These are phyloP conservation scores for Aplysina aerophoba DNA, from an alignment of 37 sponge, comb jelly and placozoan genomes.

Conservation along the genomic window DNA sequence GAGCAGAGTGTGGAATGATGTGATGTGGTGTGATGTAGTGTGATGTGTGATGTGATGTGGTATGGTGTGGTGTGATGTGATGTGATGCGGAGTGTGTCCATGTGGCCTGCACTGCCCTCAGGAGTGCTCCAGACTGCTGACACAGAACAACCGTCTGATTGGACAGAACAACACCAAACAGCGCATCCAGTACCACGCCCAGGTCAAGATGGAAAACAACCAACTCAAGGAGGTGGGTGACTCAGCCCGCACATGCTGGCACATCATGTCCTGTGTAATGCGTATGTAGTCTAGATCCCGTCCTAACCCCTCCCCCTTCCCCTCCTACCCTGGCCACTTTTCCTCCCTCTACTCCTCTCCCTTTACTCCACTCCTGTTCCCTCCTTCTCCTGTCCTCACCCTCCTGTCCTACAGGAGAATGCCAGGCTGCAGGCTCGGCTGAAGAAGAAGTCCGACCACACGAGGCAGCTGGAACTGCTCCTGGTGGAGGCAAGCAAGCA, in stretches of 20 bases:
- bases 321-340: not conserved
- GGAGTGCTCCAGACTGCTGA: constrained; percentile 66
- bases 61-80: too few species aligned
- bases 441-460: constrained; percentile 1
- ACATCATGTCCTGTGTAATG: not conserved
- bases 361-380: not conserved
- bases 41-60: too few species aligned
- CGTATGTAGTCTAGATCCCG: not conserved
- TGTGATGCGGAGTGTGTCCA: too few species aligned
- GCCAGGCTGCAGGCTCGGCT: constrained; percentile 31
- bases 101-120: too few species aligned
- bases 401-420: not conserved
- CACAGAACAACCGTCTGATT: constrained; percentile 68
- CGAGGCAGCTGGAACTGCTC: constrained; percentile 1
- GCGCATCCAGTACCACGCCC: constrained; percentile 80
- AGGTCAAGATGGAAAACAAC: constrained; percentile 74
- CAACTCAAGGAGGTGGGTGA: constrained; percentile 83
- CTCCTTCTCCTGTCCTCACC: not conserved
- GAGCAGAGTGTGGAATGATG: too few species aligned
- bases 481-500: not conserved
- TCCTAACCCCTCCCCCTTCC: not conserved
- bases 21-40: too few species aligned
- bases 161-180: constrained; percentile 85
- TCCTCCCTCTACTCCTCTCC: not conserved
- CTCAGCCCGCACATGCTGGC: not conserved